These are phyloP conservation scores for Crocodylus rhombifer DNA, from an alignment of 2,797 vertebrate species.

Conservation along the genomic window DNA sequence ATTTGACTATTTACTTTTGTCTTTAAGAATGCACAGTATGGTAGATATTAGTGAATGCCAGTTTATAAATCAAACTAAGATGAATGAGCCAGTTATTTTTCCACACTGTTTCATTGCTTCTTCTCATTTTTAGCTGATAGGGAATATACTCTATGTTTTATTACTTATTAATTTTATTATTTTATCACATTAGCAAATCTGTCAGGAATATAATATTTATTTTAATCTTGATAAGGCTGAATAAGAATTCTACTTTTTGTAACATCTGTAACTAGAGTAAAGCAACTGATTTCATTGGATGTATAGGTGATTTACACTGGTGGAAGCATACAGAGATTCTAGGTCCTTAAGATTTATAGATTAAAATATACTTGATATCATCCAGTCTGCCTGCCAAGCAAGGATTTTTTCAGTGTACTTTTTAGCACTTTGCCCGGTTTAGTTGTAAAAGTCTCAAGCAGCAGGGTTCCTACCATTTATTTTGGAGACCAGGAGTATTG, in stretches of 20 bases:
- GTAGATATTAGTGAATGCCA: slow-evolving; percentile 50
- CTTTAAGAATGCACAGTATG: slow-evolving; percentile 11
- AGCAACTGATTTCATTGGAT: background rate
- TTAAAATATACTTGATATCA: background rate
- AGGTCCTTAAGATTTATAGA: background rate
- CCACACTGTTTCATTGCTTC: slow-evolving; percentile 1
- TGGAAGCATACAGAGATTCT: slow-evolving; percentile 16
- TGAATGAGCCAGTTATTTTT: slow-evolving; percentile 54
- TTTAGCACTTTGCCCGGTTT: background rate
- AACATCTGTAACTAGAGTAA: background rate
- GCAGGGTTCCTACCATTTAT: background rate
- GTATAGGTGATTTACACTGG: slow-evolving; percentile 5
- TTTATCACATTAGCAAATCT: slow-evolving; percentile 32
- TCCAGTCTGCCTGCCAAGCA: background rate
- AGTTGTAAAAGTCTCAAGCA: background rate
- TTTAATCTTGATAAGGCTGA: background rate
- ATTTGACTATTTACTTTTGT: slow-evolving; percentile 19
- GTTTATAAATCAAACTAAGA: slow-evolving; percentile 55
- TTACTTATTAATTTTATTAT: slow-evolving; percentile 39
- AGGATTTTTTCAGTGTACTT: background rate
- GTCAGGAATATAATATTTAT: background rate
- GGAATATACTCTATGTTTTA: slow-evolving; percentile 23
- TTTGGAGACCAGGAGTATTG: background rate
- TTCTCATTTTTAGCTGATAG: slow-evolving; percentile 43
- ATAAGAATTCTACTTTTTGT: slow-evolving; percentile 32